phyloP scores from a whole-genome alignment of 2,113 vertebrate species.

The Oxyura jamaicensis region DNA sequence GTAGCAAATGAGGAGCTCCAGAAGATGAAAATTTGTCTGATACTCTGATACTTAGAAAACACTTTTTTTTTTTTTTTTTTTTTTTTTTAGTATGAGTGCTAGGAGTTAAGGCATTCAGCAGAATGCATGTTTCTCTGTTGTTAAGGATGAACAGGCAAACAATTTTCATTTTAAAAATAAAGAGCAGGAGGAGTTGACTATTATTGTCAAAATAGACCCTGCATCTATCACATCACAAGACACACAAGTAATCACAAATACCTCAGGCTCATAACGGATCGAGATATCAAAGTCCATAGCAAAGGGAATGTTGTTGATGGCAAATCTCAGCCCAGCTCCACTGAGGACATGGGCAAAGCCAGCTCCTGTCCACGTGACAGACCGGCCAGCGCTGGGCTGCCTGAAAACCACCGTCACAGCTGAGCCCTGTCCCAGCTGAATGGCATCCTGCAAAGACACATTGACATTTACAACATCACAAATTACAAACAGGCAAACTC shows the following conservation, averaged over 20 bases:
- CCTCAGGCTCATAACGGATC: slow-evolving; percentile 85
- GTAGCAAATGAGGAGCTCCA: background rate
- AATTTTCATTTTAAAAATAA: background rate
- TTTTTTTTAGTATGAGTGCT: background rate
- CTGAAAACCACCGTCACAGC: slow-evolving; percentile 71
- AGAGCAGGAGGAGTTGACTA: background rate
- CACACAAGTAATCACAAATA: slow-evolving; percentile 20
- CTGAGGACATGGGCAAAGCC: slow-evolving; percentile 82
- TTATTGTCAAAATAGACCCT: background rate
- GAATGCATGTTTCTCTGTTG: background rate
- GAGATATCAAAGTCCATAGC: slow-evolving; percentile 83
- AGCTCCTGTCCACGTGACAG: slow-evolving; percentile 82
- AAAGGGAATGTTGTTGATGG: slow-evolving; percentile 78
- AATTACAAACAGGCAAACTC: background rate
- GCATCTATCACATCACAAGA: background rate
- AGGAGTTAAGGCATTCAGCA: background rate
- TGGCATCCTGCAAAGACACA: slow-evolving; percentile 38
- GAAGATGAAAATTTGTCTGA: background rate
- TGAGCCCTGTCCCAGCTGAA: slow-evolving; percentile 53
- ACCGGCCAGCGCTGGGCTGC: slow-evolving; percentile 53
- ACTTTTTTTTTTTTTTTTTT: background rate
- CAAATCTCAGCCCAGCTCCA: slow-evolving; percentile 83
- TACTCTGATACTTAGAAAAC: background rate
- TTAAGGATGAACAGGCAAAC: background rate
- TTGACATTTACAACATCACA: background rate